These are phyloP conservation scores for Pseudocheirus occidentalis DNA, from an alignment of 2,797 vertebrate species.

Conservation along the genomic window DNA sequence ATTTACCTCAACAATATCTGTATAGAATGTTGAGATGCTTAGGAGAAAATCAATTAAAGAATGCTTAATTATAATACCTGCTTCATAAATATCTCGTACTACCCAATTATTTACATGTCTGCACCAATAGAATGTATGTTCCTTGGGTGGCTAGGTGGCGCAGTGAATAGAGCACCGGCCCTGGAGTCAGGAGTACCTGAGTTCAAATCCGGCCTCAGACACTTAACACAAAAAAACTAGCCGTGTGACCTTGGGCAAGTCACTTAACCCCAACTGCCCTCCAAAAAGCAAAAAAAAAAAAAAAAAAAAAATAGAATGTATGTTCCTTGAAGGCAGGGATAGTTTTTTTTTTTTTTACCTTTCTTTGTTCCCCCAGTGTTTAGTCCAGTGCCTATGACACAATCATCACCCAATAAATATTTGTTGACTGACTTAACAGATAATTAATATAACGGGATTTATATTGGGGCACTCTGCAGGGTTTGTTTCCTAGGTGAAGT, in stretches of 20 bases:
- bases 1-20: neutral
- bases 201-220: too few species aligned
- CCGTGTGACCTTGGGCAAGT: too few species aligned
- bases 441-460: neutral
- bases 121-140: neutral
- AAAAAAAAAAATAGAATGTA: neutral
- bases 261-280: too few species aligned
- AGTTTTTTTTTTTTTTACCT: neutral
- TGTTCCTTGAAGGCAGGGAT: neutral
- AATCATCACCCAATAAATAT: neutral
- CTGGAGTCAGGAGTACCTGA: too few species aligned
- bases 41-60: constrained; percentile 48
- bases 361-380: neutral
- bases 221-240: too few species aligned
- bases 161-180: too few species aligned
- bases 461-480: neutral
- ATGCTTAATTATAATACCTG: neutral
- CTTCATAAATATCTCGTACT: neutral
- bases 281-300: too few species aligned
- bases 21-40: constrained; percentile 17
- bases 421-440: neutral
- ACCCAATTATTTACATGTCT: neutral
- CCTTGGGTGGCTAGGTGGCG: too few species aligned
- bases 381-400: neutral
- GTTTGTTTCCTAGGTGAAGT: neutral